phyloP scores from a whole-genome alignment of 1,140 invertebrate species.

The Leptopilina clavipes region DNA sequence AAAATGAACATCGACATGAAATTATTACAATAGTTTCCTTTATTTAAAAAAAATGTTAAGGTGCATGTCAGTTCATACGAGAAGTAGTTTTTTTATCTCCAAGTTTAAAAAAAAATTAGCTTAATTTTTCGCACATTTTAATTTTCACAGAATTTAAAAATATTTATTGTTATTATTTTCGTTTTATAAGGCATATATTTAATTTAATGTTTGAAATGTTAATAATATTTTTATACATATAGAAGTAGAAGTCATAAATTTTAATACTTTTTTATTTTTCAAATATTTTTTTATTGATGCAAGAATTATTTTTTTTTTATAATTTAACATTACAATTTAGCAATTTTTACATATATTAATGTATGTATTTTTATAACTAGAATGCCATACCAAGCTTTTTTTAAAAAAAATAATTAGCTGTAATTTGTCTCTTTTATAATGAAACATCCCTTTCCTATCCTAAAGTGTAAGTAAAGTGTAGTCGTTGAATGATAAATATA shows the following conservation, averaged over 20 bases:
- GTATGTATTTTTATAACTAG: conserved; percentile 48
- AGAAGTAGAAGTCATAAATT: no score
- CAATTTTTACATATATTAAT: background rate
- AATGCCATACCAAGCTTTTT: conserved; percentile 70
- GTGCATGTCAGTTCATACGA: conserved; percentile 73
- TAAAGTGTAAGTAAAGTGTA: conserved; percentile 24
- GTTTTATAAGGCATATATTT: no score
- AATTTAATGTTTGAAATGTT: no score
- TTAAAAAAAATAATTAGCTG: conserved; percentile 34
- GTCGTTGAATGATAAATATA: background rate
- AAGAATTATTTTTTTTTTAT: background rate
- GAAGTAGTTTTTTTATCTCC: conserved; percentile 35
- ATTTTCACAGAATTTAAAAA: background rate
- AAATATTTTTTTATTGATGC: no score
- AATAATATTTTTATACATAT: no score
- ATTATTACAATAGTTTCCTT: conserved; percentile 12
- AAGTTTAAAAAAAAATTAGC: background rate
- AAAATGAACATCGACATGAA: background rate
- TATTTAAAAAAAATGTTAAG: conserved; percentile 36
- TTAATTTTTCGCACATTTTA: background rate
- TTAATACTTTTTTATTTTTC: no score
- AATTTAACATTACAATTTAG: background rate
- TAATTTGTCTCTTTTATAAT: conserved; percentile 27
- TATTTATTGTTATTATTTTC: background rate
- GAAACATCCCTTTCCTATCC: conserved; percentile 33